A percentile compares a stretch with the other conserved stretches of the same genome.
These are phyloP conservation scores for Heterodera filipjevi DNA, from an alignment of 2,888 invertebrate species.

Conservation along the genomic window DNA sequence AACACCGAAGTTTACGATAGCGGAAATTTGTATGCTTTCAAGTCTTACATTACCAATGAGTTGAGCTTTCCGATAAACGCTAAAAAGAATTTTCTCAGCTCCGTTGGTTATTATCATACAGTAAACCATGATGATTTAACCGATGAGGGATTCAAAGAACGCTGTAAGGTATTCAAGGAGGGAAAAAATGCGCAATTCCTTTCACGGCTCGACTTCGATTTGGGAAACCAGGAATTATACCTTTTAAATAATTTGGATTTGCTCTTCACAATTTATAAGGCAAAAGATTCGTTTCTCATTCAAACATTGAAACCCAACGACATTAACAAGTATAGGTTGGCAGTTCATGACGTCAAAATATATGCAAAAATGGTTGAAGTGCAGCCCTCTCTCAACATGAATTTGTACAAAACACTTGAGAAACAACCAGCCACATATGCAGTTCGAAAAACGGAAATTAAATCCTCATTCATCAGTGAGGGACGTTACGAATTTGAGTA, in stretches of 20 bases:
- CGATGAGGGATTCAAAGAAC: constrained; percentile 14
- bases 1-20: no score
- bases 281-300: no score
- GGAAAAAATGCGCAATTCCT: constrained; percentile 21
- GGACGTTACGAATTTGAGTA: constrained; percentile 36
- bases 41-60: constrained; percentile 27
- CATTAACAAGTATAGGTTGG: constrained; percentile 10
- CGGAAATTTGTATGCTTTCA: constrained; percentile 25
- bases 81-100: constrained; percentile 29
- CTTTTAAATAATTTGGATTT: no score
- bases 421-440: constrained; percentile 27
- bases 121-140: constrained; percentile 3
- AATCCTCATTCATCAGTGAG: constrained; percentile 20
- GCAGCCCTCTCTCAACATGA: no score
- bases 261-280: no score
- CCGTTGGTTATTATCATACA: constrained; percentile 23
- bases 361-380: constrained; percentile 29
- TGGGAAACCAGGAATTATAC: constrained; percentile 34
- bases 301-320: no score
- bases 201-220: constrained; percentile 32
- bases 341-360: constrained; percentile 25
- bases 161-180: constrained; percentile 9
- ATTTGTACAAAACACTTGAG: constrained; percentile 29
- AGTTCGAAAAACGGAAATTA: constrained; percentile 36
- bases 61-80: constrained; percentile 17